Evolutionary conservation across 2,797 vertebrate species (phyloP), one percentile per base, ranked within the genome.

Genomic region (Pangasius larnaudii): DNA sequence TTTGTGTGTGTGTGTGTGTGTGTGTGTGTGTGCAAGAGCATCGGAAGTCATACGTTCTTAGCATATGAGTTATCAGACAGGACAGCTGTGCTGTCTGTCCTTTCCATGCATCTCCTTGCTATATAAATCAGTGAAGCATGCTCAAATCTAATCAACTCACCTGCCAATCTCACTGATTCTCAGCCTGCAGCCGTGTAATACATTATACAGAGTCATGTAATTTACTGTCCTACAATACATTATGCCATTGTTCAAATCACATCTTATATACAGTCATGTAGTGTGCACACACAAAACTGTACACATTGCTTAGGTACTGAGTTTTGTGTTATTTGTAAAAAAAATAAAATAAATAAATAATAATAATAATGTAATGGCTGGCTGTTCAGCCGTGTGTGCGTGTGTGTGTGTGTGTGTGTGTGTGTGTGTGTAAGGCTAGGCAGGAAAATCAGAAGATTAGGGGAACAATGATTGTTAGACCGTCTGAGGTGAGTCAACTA

Each of bases 71-170:
- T 87, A 91, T 79, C 83, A 69, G 51, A 81, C 59, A 81, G 84
- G 88, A 87, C 85, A 88, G 77, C 53, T 51, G 30, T 58, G 86
- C 78, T 81, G 77, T 56, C 22, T 72, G 65, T 84, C 82, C 19
- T 86, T 86, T 79, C 65, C 16, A 86, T 81, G 86, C 49, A n/a
- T 61, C 82, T 87, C 53, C 77, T 88, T 74, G 58, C 82, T 63
- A 78, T 82, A 51, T 36, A 87, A 86, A 87, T 86, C 88, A 92
- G 49, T 89, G 89, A 91, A 86, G 86, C 87, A 42, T 89, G 72
- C 83, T 86, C 84, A 88, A 87, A 90, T 87, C 85, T 89, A 88
- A 91, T 92, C 81, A 91, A 59, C 85, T 89, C 82, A 90, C 75
- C 88, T 89, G 86, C 82, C 91, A 92, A 53, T 92, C 90, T 89